These are phyloP conservation scores for Cyanistes caeruleus DNA, from an alignment of 2,113 vertebrate species.

Conservation along the genomic window DNA sequence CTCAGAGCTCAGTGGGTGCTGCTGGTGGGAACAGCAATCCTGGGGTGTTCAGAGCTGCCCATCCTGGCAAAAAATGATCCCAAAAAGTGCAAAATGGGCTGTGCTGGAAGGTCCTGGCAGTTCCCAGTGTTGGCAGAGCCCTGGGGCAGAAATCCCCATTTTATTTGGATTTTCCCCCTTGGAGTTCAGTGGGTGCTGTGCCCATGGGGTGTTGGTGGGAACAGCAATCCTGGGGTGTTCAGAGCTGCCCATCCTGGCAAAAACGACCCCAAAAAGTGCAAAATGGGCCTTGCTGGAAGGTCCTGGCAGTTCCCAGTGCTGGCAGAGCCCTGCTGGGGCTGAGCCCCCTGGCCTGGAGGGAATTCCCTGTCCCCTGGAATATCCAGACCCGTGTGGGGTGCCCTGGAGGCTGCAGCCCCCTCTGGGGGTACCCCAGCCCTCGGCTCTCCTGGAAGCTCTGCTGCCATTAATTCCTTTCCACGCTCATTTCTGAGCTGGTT, in stretches of 20 bases:
- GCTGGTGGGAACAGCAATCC: too few species aligned
- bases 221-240: rapidly evolving
- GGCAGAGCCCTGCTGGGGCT: neutral
- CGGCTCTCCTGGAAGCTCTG: neutral
- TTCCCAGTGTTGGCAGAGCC: too few species aligned
- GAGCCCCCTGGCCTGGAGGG: rapidly evolving
- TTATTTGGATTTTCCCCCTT: neutral
- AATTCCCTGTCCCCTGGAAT: neutral
- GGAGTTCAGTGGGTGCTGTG: neutral
- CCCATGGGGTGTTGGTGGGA: too few species aligned
- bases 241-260: neutral
- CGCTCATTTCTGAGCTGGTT: neutral
- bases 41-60: neutral
- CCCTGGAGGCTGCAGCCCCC: too few species aligned
- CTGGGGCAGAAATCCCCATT: neutral
- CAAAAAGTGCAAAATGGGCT: rapidly evolving
- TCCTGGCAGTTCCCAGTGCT: neutral
- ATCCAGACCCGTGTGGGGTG: too few species aligned
- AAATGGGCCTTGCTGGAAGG: rapidly evolving
- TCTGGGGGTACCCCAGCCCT: neutral
- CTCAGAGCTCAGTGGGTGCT: neutral
- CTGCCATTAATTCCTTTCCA: neutral
- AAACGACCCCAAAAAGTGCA: too few species aligned
- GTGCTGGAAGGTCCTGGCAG: rapidly evolving
- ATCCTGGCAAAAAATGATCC: neutral